Evolutionary conservation across 2,113 vertebrate genomes (phyloP), one percentile per base, ranked within the genome.

Genomic region (Dicerorhinus sumatrensis): DNA sequence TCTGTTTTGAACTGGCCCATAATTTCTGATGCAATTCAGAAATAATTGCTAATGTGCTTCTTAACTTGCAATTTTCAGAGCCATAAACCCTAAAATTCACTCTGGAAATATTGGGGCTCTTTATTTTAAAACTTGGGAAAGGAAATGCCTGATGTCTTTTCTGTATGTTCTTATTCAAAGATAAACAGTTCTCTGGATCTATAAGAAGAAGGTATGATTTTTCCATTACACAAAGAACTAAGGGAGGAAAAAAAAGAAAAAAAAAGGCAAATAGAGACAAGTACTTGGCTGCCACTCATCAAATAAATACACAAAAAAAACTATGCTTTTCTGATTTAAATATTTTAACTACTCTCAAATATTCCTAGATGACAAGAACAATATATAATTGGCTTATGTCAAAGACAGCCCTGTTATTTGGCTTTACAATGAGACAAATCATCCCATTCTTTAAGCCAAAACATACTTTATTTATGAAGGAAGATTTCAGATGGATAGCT

Each of bases 61-160:
- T 94, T 80, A 92, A 91, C 51, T 84, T 81, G 42, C n/a, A 94
- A 63, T 94, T 96, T 96, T 97, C 77, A 91, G 77, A 96, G 67
- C 39, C 62, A 79, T 96, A 92, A 97, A 93, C 25, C 48, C 93
- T 91, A 92, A 95, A 96, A 92, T 94, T 73, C 73, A 87, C 54
- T 94, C 60, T 60, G 6, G 90, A 98, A 97, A 96, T 82, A 77
- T 12, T 73, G 39, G 36, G 16, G n/a, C 48, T 93, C 88, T 93
- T 97, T 96, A 95, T 27, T 96, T 97, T 95, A 89, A 97, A 91
- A 88, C 60, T 46, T 92, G 36, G 86, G 63, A 76, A 92, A 90
- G 31, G 21, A 95, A 96, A 97, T 95, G 12, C 18, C 63, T 97
- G 16, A 91, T 75, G 11, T 83, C 79, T 75, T 82, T 97, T 97